These are phyloP conservation scores for Rallus crepitans DNA, from an alignment of 2,797 vertebrate genomes.

Conservation along the genomic window DNA sequence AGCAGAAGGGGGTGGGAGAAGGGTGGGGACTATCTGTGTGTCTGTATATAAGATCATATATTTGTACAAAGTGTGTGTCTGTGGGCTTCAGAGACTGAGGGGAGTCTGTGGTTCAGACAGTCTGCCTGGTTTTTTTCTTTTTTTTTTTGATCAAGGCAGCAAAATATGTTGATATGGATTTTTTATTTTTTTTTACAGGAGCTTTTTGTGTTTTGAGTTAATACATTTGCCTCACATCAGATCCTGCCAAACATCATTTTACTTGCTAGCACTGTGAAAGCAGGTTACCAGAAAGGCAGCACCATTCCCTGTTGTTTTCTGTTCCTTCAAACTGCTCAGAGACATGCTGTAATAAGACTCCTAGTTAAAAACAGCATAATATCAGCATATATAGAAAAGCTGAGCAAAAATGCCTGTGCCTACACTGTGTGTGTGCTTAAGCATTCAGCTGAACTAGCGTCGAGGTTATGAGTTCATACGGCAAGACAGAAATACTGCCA, in stretches of 20 bases:
- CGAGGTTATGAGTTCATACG: neutral
- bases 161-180: conserved; percentile 65
- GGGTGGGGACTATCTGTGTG: neutral
- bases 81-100: conserved; percentile 69
- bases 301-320: neutral
- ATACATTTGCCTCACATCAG: conserved; percentile 13
- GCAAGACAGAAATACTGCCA: neutral
- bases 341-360: neutral
- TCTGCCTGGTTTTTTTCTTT: neutral
- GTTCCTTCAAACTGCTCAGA: conserved; percentile 10
- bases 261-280: neutral
- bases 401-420: neutral
- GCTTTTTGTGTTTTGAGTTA: conserved; percentile 54
- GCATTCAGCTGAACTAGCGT: neutral
- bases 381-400: neutral
- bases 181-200: neutral
- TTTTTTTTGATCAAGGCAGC: conserved; percentile 30
- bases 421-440: neutral
- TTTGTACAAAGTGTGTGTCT: conserved; percentile 64
- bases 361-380: conserved; percentile 9
- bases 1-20: neutral
- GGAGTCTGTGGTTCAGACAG: conserved; percentile 77
- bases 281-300: conserved; percentile 32
- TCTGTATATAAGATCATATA: conserved; percentile 67
- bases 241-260: conserved; percentile 41